A percentile compares a stretch with the other conserved stretches of the same genome.
Conservation (phyloP, 2,113 vertebrate species). For the Scopus umbretta region DNA sequence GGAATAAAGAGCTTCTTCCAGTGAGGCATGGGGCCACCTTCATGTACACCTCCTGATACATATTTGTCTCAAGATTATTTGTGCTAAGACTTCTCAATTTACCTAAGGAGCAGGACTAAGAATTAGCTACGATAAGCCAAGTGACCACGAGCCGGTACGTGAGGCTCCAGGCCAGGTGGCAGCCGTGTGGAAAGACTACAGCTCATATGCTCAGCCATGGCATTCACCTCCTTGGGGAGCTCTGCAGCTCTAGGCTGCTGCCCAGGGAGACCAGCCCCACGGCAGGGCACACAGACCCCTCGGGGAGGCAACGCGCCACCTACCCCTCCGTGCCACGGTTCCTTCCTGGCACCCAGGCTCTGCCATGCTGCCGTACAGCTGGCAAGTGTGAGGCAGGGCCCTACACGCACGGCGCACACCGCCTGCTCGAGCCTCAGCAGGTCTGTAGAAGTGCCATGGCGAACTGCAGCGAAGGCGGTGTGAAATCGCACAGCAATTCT, state of each 20-base stretch:
- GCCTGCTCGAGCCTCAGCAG: not conserved
- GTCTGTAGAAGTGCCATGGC: not conserved
- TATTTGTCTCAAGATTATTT: not conserved
- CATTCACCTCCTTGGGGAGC: not conserved
- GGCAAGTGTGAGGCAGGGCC: not conserved
- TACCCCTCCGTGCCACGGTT: fast-evolving
- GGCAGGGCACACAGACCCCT: not conserved
- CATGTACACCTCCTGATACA: not conserved
- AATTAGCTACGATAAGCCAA: not conserved
- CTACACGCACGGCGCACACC: fast-evolving
- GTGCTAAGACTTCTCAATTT: not conserved
- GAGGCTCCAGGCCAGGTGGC: not conserved
- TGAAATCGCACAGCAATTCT: not conserved
- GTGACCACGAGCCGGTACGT: not conserved
- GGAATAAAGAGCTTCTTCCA: not conserved
- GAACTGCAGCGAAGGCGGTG: not conserved
- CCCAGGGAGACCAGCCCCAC: not conserved
- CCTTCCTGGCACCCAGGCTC: not conserved
- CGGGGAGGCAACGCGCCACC: fast-evolving
- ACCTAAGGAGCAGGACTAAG: not conserved
- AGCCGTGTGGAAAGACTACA: not conserved
- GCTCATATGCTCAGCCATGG: fast-evolving
- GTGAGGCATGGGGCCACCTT: not conserved
- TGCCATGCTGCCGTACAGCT: not conserved
- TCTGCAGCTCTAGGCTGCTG: not conserved